These are phyloP conservation scores for Ecdyonurus torrentis DNA, from an alignment of 2,888 invertebrate genomes.

Conservation along the genomic window DNA sequence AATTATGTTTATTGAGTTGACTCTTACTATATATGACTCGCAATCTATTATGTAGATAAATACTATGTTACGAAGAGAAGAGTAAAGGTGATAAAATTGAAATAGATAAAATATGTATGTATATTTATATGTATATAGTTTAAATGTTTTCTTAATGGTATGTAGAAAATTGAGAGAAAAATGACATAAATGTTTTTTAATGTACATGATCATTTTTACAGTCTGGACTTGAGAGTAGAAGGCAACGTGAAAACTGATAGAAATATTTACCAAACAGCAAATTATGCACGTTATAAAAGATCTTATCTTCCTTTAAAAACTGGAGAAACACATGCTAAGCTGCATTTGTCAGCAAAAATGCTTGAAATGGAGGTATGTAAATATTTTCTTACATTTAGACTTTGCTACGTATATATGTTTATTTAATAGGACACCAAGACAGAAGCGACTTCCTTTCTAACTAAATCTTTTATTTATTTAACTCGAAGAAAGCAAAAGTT, in stretches of 20 bases:
- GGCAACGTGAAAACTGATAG: constrained; percentile 10
- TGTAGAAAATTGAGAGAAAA: no score
- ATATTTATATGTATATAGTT: neutral
- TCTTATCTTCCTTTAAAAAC: constrained; percentile 35
- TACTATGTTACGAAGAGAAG: neutral
- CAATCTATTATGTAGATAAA: no score
- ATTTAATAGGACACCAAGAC: no score
- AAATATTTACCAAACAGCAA: constrained; percentile 25
- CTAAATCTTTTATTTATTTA: no score
- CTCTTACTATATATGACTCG: no score
- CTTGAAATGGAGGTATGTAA: constrained; percentile 44
- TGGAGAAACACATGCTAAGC: constrained; percentile 34
- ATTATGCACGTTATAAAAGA: constrained; percentile 36
- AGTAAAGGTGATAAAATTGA: neutral
- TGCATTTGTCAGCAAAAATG: constrained; percentile 38
- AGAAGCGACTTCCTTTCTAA: no score
- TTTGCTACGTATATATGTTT: no score
- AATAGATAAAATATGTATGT: neutral
- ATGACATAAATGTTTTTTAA: no score
- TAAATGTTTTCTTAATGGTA: no score
- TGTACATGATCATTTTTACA: constrained; percentile 6
- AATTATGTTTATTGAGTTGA: no score
- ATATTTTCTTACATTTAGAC: no score
- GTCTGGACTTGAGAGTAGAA: constrained; percentile 12
- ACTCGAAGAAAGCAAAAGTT: no score